Conservation (phyloP, 2,113 vertebrate species). For the Bubalus kerabau region DNA sequence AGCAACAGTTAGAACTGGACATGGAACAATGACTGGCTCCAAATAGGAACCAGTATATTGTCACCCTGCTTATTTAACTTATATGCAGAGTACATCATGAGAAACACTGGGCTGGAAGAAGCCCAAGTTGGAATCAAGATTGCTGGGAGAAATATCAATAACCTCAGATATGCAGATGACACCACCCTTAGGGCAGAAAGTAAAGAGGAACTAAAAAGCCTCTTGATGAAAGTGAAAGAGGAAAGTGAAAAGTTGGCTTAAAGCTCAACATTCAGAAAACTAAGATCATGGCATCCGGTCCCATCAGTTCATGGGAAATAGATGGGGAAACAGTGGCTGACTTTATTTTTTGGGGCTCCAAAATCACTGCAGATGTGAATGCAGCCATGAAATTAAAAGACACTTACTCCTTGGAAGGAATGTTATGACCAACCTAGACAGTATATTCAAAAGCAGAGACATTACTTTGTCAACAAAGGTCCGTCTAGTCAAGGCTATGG, state of each 20-base stretch:
- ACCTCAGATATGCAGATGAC: neutral
- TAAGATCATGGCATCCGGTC: fast-evolving
- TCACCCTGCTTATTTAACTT: neutral
- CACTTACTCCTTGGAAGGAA: neutral
- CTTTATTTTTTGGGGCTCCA: fast-evolving
- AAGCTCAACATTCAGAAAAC: neutral
- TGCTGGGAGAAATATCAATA: neutral
- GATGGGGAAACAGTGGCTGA: neutral
- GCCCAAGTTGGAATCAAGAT: fast-evolving
- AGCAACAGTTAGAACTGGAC: neutral
- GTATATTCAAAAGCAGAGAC: neutral
- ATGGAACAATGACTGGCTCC: neutral
- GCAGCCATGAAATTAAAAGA: neutral
- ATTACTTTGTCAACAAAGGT: neutral
- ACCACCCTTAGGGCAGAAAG: neutral
- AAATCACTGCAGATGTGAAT: neutral
- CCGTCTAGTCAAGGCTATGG: neutral
- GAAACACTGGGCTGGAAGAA: fast-evolving
- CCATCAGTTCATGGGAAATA: neutral
- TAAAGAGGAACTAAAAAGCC: neutral
- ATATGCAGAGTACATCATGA: neutral
- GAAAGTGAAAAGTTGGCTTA: neutral
- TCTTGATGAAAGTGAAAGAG: neutral
- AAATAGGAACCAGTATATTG: neutral
- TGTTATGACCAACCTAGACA: neutral